phyloP scores from a whole-genome alignment of 2,888 invertebrate species.

The Scotopteryx bipunctaria region DNA sequence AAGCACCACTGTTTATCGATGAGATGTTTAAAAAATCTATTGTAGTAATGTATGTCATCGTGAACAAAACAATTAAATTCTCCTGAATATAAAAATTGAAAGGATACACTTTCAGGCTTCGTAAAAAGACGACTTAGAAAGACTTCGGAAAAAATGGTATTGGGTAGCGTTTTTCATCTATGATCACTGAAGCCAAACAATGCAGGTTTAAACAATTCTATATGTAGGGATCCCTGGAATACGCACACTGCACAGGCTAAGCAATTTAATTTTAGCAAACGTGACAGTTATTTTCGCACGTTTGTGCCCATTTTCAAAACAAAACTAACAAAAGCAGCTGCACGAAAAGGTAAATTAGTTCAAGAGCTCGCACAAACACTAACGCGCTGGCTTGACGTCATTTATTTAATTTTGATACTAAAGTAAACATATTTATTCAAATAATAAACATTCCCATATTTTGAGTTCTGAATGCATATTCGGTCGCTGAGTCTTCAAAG shows the following conservation, averaged over 20 bases:
- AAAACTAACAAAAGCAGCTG: constrained; percentile 21
- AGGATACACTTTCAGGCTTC: too few species aligned
- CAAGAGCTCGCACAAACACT: constrained; percentile 26
- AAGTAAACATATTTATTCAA: constrained; percentile 22
- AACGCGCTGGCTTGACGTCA: constrained; percentile 29
- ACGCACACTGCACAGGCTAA: background rate
- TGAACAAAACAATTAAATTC: too few species aligned
- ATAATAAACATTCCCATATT: constrained; percentile 23
- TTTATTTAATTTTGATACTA: constrained; percentile 30
- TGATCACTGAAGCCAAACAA: too few species aligned
- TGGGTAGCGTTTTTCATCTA: too few species aligned
- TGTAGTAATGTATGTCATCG: too few species aligned
- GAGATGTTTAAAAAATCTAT: background rate
- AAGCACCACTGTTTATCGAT: constrained; percentile 5
- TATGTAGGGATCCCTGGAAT: too few species aligned
- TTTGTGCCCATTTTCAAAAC: constrained; percentile 17
- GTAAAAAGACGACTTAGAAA: too few species aligned
- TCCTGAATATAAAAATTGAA: too few species aligned
- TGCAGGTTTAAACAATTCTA: too few species aligned
- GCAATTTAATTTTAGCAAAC: background rate
- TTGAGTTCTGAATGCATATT: constrained; percentile 4
- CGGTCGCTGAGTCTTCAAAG: background rate
- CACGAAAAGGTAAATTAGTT: constrained; percentile 27
- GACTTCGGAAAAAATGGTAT: too few species aligned
- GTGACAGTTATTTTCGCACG: constrained; percentile 4